These are phyloP conservation scores for Petroica traversi DNA, from an alignment of 2,113 vertebrate genomes.

Conservation along the genomic window DNA sequence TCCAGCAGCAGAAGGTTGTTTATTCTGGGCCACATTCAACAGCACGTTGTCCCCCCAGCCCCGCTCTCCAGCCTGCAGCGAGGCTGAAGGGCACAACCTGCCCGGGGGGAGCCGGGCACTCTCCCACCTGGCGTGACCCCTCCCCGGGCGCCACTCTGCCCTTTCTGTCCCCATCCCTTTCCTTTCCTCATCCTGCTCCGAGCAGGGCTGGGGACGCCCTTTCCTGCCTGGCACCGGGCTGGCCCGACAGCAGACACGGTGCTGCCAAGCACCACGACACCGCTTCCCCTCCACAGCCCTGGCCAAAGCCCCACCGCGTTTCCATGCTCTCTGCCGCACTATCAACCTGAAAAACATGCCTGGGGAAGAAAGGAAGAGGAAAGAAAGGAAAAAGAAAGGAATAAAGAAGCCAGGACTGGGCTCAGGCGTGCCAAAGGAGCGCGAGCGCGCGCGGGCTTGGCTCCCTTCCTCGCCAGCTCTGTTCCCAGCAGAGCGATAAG, in stretches of 20 bases:
- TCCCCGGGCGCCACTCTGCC: neutral
- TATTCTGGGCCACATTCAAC: conserved; percentile 45
- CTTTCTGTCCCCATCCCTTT: conserved; percentile 47
- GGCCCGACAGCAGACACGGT: neutral
- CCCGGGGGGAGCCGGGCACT: neutral
- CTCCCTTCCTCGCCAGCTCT: neutral
- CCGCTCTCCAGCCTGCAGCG: rapidly evolving
- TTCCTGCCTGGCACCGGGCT: conserved; percentile 60
- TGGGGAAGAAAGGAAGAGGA: neutral
- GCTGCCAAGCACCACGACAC: neutral
- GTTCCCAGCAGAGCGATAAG: conserved; percentile 30
- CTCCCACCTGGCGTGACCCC: neutral
- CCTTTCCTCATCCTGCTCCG: neutral
- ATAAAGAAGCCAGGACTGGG: neutral
- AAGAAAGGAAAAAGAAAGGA: neutral
- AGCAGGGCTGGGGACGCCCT: conserved; percentile 36
- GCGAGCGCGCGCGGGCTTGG: neutral
- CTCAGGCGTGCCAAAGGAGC: neutral
- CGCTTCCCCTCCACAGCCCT: rapidly evolving
- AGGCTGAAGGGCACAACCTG: conserved; percentile 21
- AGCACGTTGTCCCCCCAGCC: rapidly evolving
- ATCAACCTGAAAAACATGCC: rapidly evolving
- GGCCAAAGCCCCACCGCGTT: rapidly evolving
- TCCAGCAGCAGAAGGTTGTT: conserved; percentile 32
- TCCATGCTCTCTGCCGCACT: rapidly evolving